phyloP scores from a whole-genome alignment of 2,797 vertebrate genomes.

The Triplophysa yarkandensis region DNA sequence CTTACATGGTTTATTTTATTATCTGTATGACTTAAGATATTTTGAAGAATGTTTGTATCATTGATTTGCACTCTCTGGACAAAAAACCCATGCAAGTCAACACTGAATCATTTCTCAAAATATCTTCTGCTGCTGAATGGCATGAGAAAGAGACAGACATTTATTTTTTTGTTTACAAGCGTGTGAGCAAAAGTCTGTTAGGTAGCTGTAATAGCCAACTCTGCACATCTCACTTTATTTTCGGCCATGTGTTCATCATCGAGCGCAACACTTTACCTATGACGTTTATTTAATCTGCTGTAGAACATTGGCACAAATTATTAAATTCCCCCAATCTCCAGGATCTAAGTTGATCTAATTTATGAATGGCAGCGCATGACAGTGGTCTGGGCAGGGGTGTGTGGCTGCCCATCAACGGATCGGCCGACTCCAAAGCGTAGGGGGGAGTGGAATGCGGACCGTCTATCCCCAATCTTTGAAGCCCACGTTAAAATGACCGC shows the following conservation, averaged over 20 bases:
- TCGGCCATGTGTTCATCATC: not conserved
- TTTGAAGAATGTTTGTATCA: too few species aligned
- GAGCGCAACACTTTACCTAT: slow-evolving; percentile 1
- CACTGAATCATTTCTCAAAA: too few species aligned
- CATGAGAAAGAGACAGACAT: too few species aligned
- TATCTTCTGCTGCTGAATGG: too few species aligned
- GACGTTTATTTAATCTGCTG: slow-evolving; percentile 13
- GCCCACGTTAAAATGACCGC: slow-evolving; percentile 83
- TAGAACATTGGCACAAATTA: slow-evolving; percentile 56
- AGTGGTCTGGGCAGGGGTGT: slow-evolving; percentile 62
- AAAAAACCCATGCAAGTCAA: too few species aligned
- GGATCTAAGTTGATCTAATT: slow-evolving; percentile 69
- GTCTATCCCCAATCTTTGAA: slow-evolving; percentile 81
- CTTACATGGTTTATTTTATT: too few species aligned
- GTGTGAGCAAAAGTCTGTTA: too few species aligned
- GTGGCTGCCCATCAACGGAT: slow-evolving; percentile 71
- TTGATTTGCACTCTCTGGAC: too few species aligned
- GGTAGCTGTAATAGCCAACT: too few species aligned
- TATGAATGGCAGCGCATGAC: slow-evolving; percentile 77
- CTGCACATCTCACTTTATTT: not conserved
- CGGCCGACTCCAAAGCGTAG: slow-evolving; percentile 46
- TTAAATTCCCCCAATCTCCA: slow-evolving; percentile 53
- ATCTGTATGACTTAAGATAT: too few species aligned
- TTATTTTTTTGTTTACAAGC: too few species aligned
- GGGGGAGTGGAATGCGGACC: slow-evolving; percentile 72